Percentiles rank a stretch among this genome's conserved stretches.
Conservation (phyloP, 2,888 invertebrate genomes). For the Morinoia aosen region DNA sequence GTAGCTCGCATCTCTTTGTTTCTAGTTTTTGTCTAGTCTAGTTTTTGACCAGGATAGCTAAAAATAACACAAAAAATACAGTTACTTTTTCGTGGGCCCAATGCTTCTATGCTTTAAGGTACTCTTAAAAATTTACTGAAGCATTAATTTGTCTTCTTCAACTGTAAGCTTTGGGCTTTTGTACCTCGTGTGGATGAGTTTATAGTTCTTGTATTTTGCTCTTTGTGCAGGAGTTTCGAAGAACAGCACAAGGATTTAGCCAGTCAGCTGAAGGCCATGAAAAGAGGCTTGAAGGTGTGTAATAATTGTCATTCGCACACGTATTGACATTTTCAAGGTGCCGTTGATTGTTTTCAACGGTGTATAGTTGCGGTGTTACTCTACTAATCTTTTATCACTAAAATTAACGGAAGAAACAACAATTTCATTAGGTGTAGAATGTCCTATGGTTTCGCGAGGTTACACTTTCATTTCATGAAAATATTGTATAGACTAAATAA, state of each 20-base stretch:
- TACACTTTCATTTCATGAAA: no score
- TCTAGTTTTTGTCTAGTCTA: no score
- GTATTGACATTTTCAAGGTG: background rate
- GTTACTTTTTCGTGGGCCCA: background rate
- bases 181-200: background rate
- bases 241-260: slow-evolving; percentile 18
- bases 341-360: background rate
- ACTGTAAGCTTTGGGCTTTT: background rate
- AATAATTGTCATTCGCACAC: background rate
- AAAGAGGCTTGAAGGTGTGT: background rate
- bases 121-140: background rate
- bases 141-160: background rate
- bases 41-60: background rate
- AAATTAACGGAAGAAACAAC: no score
- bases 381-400: no score
- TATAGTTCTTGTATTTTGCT: no score
- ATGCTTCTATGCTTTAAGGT: background rate
- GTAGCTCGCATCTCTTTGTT: no score
- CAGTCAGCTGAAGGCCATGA: slow-evolving; percentile 20
- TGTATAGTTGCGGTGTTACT: no score
- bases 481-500: no score
- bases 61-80: background rate
- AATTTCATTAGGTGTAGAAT: no score
- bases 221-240: background rate
- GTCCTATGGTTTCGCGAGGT: no score